Evolutionary conservation across 2,797 vertebrate genomes (phyloP), one percentile per base, ranked within the genome.

Genomic region (Anas capensis): DNA sequence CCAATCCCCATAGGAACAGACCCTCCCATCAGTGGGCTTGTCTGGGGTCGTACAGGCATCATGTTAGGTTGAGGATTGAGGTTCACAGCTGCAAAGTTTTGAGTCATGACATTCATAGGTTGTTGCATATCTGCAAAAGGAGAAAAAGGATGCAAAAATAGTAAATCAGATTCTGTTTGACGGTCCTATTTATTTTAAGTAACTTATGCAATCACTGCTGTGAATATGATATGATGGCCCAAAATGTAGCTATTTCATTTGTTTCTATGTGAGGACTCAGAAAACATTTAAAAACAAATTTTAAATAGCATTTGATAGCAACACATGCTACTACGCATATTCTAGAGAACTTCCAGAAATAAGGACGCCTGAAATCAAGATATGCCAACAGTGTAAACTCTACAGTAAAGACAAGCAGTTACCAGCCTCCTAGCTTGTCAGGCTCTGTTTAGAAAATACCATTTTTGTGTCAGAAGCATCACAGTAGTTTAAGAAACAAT

Each of bases 41-140:
- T 91, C 73, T 98, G 98, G 10, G 98, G 92, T 82, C 98, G 97
- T 96, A 97, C 97, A 48, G 98, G 81, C 94, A 98, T 75, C 86
- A 98, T 48, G 95, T 97, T 97, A 23, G 99, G 98, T 29, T 98
- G 98, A 36, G 98, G 97, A 97, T 94, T 99, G 96, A 99, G 98
- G 97, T 96, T 99, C 98, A 99, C 98, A 2, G 97, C 97, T 49
- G 99, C 98, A 87, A 99, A 99, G 97, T 98, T 99, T 96, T 99
- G 99, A 58, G 98, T 97, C 83, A 99, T 98, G 97, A 99, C 97
- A 97, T 97, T 99, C 97, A 98, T 82, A 9, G 98, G 98, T 66
- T 97, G 93, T 92, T 98, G 99, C 97, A 98, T 97, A 97, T 98
- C 99, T 99, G 97, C 10, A 93, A 66, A 54, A 88, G 72, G 27